phyloP scores from a whole-genome alignment of 2,113 vertebrate genomes.

The Triplophysa rosa region DNA sequence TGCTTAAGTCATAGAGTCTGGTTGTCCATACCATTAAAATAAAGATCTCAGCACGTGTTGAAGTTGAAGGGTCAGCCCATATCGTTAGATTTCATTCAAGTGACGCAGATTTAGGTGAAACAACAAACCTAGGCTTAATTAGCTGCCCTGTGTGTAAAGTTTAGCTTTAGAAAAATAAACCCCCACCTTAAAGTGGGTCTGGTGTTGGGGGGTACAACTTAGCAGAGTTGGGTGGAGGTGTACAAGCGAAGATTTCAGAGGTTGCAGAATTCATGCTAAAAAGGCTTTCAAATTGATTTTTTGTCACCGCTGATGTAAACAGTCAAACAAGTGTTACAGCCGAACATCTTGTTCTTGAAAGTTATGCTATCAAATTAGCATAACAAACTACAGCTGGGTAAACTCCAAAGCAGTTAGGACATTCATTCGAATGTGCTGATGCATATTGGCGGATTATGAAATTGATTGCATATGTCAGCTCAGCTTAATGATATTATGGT shows the following conservation, averaged over 20 bases:
- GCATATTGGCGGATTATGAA: neutral
- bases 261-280: conserved; percentile 28
- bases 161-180: conserved; percentile 55
- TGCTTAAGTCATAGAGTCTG: neutral
- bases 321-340: conserved; percentile 18
- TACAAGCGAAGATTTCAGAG: conserved; percentile 28
- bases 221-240: conserved; percentile 4
- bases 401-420: conserved; percentile 17
- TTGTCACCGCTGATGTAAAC: conserved; percentile 42
- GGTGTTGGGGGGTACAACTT: neutral
- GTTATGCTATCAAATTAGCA: conserved; percentile 44
- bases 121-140: conserved; percentile 57
- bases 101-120: conserved; percentile 43
- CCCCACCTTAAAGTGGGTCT: conserved; percentile 32
- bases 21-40: conserved; percentile 15
- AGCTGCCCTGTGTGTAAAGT: conserved; percentile 44
- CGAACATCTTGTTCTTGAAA: conserved; percentile 33
- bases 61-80: conserved; percentile 43
- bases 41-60: conserved; percentile 1
- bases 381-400: conserved; percentile 44
- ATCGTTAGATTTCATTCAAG: conserved; percentile 41
- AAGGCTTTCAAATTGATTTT: conserved; percentile 25
- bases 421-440: conserved; percentile 1
- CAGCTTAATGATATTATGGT: neutral
- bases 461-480: neutral